Evolutionary conservation across 2,888 invertebrate genomes (phyloP), one percentile per base, ranked within the genome.

Genomic region (Oxyscelio sp.): DNA sequence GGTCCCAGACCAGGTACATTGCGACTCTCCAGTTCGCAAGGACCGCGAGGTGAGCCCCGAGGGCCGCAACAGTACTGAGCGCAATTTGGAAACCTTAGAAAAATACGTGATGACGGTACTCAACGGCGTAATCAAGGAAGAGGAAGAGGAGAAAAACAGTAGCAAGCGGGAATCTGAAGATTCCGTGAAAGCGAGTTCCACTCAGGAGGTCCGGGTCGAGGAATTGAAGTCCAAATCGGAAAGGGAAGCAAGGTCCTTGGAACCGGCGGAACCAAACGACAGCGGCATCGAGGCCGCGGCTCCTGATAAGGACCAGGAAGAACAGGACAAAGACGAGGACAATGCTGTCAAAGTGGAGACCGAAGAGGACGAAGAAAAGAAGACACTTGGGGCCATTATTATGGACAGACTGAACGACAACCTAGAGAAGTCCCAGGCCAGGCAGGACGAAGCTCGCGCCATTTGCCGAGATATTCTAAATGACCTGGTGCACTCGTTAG

Each of bases 21-120:
- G 68, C 52, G 75, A 77, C 15, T 45, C 68, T 6, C 15, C 71
- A 6, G 38, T 34, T 19, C 54, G 52, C 48, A 48, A 15, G 21
- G 73, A 73, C 11, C 34, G 34, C 2, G 34, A 34, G 2, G 58
- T 15, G 6, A 59, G 45, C 19, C 19, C 50, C 22, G 63, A 61
- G 4, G 73, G 31, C 1, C 71, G 61, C 34, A 85, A 50, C 50
- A 68, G 91, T 83, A 92, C 92, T 34, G 93, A 93, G 75, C 89
- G 90, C 27, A 93, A 93, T 71, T 89, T 94, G 13, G 93, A 93
- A 63, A 93, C 90, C 15, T 87, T 93, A 4, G 93, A 93, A 75
- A 92, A 93, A 71, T 93, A 92, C 89, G 93, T 94, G 66, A 94
- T 93, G 93, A 94, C 93, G 43, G 93, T 94, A 59, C 81, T 94